Evolutionary conservation across 2,888 invertebrate species (phyloP).

Genomic region (Agrotis ipsilon): DNA sequence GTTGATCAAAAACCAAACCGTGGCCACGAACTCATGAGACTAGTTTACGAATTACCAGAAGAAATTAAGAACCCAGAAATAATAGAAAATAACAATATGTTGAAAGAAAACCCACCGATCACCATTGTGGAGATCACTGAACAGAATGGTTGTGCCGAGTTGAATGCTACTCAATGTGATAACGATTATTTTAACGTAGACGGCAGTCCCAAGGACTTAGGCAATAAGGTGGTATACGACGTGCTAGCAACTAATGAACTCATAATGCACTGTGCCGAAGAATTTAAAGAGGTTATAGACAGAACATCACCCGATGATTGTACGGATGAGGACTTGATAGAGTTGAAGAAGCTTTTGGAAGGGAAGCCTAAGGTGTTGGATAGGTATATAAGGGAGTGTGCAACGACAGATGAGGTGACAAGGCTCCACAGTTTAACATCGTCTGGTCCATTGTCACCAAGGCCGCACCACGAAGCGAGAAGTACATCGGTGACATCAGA

Average conservation of each 20-base stretch:
- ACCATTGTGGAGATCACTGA: slow-evolving; percentile 87
- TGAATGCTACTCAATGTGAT: slow-evolving; percentile 79
- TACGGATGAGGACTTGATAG: slow-evolving; percentile 84
- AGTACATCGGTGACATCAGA: slow-evolving; percentile 96
- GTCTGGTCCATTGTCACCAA: slow-evolving; percentile 86
- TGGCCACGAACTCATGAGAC: slow-evolving; percentile 86
- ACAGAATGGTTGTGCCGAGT: slow-evolving; percentile 88
- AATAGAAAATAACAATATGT: slow-evolving; percentile 85
- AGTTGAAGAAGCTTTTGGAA: slow-evolving; percentile 83
- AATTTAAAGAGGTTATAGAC: slow-evolving; percentile 84
- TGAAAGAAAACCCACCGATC: slow-evolving; percentile 88
- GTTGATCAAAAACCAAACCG: slow-evolving; percentile 75
- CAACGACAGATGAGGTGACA: slow-evolving; percentile 92
- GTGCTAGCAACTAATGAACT: slow-evolving; percentile 81
- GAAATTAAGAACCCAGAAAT: slow-evolving; percentile 78
- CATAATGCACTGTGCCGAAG: slow-evolving; percentile 80
- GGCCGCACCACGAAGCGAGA: slow-evolving; percentile 89
- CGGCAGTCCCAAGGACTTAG: slow-evolving; percentile 81
- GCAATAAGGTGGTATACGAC: slow-evolving; percentile 85
- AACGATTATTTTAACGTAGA: slow-evolving; percentile 79
- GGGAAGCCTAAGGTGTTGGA: slow-evolving; percentile 93
- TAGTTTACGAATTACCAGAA: slow-evolving; percentile 88
- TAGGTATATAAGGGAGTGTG: slow-evolving; percentile 95
- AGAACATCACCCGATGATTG: slow-evolving; percentile 84
- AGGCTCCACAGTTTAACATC: slow-evolving; percentile 91